Percentiles rank a stretch among this genome's conserved stretches.
Conservation (phyloP, 2,113 vertebrate genomes). For the Pomatorhinus ruficollis region DNA sequence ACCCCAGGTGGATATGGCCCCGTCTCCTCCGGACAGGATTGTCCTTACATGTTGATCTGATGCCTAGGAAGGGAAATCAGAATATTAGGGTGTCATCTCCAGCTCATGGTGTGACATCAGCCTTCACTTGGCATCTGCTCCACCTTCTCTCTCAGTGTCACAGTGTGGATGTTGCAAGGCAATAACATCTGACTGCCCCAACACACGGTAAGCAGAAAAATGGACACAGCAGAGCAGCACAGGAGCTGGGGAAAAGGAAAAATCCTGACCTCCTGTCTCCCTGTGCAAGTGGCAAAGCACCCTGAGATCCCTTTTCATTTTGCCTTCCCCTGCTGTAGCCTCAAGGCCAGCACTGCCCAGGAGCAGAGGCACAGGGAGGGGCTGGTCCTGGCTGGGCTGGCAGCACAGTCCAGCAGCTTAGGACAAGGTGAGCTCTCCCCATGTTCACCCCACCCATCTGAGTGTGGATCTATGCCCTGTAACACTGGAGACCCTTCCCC, state of each 20-base stretch:
- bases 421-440: neutral
- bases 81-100: neutral
- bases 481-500: neutral
- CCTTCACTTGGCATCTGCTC: accelerated
- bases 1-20: neutral
- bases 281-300: neutral
- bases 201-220: neutral
- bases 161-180: neutral
- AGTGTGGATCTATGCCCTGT: neutral
- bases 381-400: neutral
- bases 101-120: neutral
- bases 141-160: neutral
- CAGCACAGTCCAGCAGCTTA: neutral
- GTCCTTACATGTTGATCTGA: neutral
- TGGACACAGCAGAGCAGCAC: neutral
- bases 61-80: neutral
- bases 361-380: neutral
- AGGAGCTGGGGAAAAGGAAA: neutral
- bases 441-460: accelerated
- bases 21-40: neutral
- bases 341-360: neutral
- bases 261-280: neutral
- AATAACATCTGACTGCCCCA: neutral
- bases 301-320: neutral
- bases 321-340: neutral